phyloP scores from a whole-genome alignment of 92 coral and sea anemone species.

The Micromussa lordhowensis region DNA sequence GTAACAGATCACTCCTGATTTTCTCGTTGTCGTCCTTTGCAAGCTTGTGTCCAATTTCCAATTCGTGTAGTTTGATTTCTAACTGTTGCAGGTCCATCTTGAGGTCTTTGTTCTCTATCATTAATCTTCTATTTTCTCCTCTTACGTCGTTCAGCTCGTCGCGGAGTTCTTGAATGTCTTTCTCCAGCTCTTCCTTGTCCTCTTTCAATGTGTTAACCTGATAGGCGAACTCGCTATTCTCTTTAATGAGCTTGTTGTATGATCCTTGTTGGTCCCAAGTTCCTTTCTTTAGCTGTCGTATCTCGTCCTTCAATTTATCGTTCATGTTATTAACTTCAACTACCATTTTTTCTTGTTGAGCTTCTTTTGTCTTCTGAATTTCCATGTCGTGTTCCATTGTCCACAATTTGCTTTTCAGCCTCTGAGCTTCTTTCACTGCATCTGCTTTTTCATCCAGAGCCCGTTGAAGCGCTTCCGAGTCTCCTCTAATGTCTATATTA shows the following conservation, averaged over 20 bases:
- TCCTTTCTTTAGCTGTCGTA: constrained; percentile 72
- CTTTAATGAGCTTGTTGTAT: constrained; percentile 65
- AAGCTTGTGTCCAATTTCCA: constrained; percentile 68
- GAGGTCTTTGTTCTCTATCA: constrained; percentile 79
- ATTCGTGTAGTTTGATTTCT: constrained; percentile 63
- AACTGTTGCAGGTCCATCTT: constrained; percentile 71
- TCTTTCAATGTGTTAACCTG: constrained; percentile 71
- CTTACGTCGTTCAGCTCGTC: constrained; percentile 70
- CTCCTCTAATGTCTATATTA: constrained; percentile 34
- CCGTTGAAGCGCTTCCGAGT: constrained; percentile 62
- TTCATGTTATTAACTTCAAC: constrained; percentile 80
- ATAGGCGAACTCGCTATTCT: constrained; percentile 61
- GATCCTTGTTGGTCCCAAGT: constrained; percentile 75
- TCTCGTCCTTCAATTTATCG: constrained; percentile 79
- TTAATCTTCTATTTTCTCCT: constrained; percentile 69
- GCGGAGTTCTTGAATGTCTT: constrained; percentile 77
- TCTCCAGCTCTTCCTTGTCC: constrained; percentile 75
- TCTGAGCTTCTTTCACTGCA: constrained; percentile 75
- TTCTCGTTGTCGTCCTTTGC: constrained; percentile 76
- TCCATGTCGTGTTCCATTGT: constrained; percentile 79
- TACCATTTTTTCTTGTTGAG: constrained; percentile 70
- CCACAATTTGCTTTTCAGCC: constrained; percentile 72
- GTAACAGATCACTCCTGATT: constrained; percentile 66
- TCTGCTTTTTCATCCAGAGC: constrained; percentile 70
- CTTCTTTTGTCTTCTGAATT: constrained; percentile 63